These are phyloP conservation scores for Lepilemur ruficaudatus DNA, from an alignment of 2,797 vertebrate species.

Conservation along the genomic window DNA sequence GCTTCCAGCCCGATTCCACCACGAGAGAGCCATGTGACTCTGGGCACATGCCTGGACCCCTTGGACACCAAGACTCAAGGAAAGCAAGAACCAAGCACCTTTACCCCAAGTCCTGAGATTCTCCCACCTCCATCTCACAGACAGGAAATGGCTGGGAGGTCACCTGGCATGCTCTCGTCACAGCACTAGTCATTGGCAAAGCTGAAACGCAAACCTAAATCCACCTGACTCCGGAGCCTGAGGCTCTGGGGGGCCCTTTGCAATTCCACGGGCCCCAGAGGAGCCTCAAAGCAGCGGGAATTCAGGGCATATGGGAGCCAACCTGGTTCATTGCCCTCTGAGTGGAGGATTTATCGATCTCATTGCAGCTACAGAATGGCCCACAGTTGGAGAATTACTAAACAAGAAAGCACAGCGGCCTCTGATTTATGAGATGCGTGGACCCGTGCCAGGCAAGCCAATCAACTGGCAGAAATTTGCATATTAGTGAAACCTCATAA, in stretches of 20 bases:
- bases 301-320: not conserved
- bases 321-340: not conserved
- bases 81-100: not conserved
- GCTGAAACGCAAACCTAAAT: not conserved
- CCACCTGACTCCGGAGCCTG: not conserved
- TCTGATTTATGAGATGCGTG: constrained; percentile 15
- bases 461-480: constrained; percentile 62
- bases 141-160: not conserved
- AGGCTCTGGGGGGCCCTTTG: not conserved
- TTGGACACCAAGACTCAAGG: not conserved
- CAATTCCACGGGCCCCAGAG: not conserved
- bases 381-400: constrained; percentile 39
- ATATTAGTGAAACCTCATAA: constrained; percentile 68
- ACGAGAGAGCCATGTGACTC: not conserved
- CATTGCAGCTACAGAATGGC: not conserved
- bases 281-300: not conserved
- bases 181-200: not conserved
- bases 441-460: constrained; percentile 52
- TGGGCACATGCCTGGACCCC: not conserved
- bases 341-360: constrained; percentile 44
- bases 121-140: not conserved
- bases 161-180: not conserved
- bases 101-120: not conserved
- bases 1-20: not conserved
- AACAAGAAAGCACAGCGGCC: constrained; percentile 38